Evolutionary conservation across 2,888 invertebrate genomes (phyloP).

Genomic region (Phania funesta): DNA sequence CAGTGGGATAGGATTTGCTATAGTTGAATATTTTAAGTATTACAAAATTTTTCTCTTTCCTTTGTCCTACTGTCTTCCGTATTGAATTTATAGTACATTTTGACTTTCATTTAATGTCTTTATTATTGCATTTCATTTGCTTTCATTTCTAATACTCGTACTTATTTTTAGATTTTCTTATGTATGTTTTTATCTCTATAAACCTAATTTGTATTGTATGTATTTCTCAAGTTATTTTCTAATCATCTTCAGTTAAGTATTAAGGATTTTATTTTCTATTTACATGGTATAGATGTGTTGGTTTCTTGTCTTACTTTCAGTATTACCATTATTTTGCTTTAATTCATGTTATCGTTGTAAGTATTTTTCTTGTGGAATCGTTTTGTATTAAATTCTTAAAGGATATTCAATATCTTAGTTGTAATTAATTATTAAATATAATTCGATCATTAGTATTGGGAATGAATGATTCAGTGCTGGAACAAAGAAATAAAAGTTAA

Average conservation of each 20-base stretch:
- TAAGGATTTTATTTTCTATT: constrained; percentile 46
- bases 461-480: not conserved
- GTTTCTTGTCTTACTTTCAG: not conserved
- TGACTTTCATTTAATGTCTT: constrained; percentile 3
- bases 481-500: constrained; percentile 18
- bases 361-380: not conserved
- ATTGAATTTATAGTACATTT: constrained; percentile 11
- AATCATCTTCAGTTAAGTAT: constrained; percentile 54
- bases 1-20: not conserved
- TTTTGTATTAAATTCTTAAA: constrained; percentile 59
- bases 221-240: constrained; percentile 52
- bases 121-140: constrained; percentile 11
- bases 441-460: constrained; percentile 30
- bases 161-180: not conserved
- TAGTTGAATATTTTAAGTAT: not conserved
- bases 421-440: constrained; percentile 58
- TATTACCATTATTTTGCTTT: constrained; percentile 27
- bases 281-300: not conserved
- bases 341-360: constrained; percentile 22
- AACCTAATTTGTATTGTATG: constrained; percentile 47
- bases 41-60: not conserved
- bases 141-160: too few relatives aligned
- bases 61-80: not conserved
- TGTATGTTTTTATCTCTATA: constrained; percentile 45
- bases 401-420: constrained; percentile 41